phyloP scores from a whole-genome alignment of 2,113 vertebrate species.

The Scomber colias region DNA sequence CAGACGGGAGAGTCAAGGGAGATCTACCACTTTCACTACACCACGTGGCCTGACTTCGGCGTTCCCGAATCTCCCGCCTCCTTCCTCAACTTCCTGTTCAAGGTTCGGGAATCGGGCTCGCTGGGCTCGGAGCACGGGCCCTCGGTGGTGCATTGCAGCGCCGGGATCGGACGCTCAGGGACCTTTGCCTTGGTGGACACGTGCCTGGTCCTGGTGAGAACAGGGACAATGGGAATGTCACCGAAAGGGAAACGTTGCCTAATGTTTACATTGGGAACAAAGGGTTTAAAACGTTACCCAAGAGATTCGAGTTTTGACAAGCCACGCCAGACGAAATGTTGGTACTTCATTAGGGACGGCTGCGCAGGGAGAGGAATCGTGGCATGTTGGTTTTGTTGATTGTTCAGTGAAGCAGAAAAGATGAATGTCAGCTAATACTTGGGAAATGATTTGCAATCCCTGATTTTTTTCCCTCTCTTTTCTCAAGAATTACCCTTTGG shows the following conservation, averaged over 20 bases:
- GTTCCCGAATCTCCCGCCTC: conserved; percentile 97
- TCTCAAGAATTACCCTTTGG: background rate
- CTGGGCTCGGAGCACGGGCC: conserved; percentile 90
- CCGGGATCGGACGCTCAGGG: conserved; percentile 96
- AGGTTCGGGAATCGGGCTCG: conserved; percentile 94
- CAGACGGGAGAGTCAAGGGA: conserved; percentile 92
- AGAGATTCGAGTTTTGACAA: conserved; percentile 22
- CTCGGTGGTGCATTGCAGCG: conserved; percentile 94
- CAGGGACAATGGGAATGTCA: background rate
- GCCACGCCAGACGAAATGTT: conserved; percentile 11
- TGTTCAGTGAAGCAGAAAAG: background rate
- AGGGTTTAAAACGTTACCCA: background rate
- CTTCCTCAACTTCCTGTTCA: conserved; percentile 97
- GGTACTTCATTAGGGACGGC: background rate
- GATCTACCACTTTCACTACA: conserved; percentile 99
- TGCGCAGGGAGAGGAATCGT: conserved; percentile 10
- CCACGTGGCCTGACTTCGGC: conserved; percentile 99
- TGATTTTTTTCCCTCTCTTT: background rate
- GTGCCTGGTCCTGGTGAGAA: conserved; percentile 94
- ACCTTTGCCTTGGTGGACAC: conserved; percentile 97
- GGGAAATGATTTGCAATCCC: background rate
- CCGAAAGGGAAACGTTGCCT: background rate
- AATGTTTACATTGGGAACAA: background rate
- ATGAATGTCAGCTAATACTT: background rate
- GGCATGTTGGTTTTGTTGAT: background rate